These are phyloP conservation scores for Lamproptera curius DNA, from an alignment of 2,888 invertebrate genomes.

Conservation along the genomic window DNA sequence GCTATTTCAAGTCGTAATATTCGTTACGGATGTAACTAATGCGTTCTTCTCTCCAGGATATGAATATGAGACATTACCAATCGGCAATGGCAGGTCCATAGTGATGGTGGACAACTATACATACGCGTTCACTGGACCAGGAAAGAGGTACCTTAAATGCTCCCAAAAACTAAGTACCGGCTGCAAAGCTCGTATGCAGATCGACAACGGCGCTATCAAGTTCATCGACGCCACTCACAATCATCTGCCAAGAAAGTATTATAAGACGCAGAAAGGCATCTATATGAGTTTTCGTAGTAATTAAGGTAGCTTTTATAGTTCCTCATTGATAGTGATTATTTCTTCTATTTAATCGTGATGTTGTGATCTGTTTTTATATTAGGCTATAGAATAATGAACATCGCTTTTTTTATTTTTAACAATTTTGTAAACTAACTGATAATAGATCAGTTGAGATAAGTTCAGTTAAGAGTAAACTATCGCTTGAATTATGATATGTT, in stretches of 20 bases:
- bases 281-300: slow-evolving; percentile 11
- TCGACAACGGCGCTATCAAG: slow-evolving; percentile 23
- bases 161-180: slow-evolving; percentile 26
- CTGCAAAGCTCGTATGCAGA: slow-evolving; percentile 29
- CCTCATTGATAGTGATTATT: too few relatives aligned
- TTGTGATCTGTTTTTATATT: too few relatives aligned
- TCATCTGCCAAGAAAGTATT: slow-evolving; percentile 26
- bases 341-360: too few relatives aligned
- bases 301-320: too few relatives aligned
- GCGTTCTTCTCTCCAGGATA: slow-evolving; percentile 19
- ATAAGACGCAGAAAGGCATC: slow-evolving; percentile 17
- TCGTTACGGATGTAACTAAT: too few relatives aligned
- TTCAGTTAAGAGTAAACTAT: too few relatives aligned
- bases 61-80: slow-evolving; percentile 11
- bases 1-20: too few relatives aligned
- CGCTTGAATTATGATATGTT: too few relatives aligned
- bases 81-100: slow-evolving; percentile 19
- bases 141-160: slow-evolving; percentile 27
- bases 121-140: slow-evolving; percentile 26
- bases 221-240: slow-evolving; percentile 25
- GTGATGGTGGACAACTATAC: slow-evolving; percentile 25
- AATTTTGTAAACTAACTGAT: too few relatives aligned
- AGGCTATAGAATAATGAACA: too few relatives aligned
- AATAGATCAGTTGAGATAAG: too few relatives aligned
- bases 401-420: too few relatives aligned